Base-by-base conservation (phyloP, 37 sponge, comb jelly and placozoan genomes). In the Cliona cf. orientalis region DNA sequence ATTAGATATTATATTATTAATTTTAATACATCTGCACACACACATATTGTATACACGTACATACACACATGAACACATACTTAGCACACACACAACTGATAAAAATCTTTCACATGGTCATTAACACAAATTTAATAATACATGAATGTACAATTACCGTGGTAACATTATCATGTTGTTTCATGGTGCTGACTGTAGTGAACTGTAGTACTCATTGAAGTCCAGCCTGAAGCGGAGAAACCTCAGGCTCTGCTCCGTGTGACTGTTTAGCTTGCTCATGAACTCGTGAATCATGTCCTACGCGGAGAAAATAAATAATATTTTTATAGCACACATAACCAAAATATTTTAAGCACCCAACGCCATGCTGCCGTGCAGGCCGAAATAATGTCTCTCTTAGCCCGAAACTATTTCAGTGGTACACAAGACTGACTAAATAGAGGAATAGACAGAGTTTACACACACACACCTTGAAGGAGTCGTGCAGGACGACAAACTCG, bases 181-280 rank as follows among this genome's bases (percentile, higher is more conserved):
- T 69, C 25, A 35, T 37, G 41, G 0, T 12, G 69, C 69, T 25
- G 37, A 69, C 38, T 22, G 5, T 69, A 35, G 21, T 35, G 84
- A 25, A 9, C 70, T 80, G 83, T 97, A 97, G 74, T 86, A 84
- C 46, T 95, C 85, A 77, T 97, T 97, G 71, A 94, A 97, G 85
- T 97, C 89, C 23, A 97, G 93, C 75, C 98, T 66, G 57, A 92
- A 84, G 44, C 82, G 66, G 2, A 97, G 84, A 45, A 92, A 97
- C 66, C 77, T 83, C 42, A 97, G 76, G 43, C 75, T 91, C 80
- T 91, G 93, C 33, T 97, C 98, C 22, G 44, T 35, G 61, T 87
- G 91, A 9, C 40, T 53, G 26, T 33, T 66, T 59, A 94, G 31
- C 62, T 78, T 72, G 1, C 40, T 66, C 76, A 94, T 58, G 32